Conservation (phyloP, 2,113 vertebrate genomes). For the Podarcis cretensis region DNA sequence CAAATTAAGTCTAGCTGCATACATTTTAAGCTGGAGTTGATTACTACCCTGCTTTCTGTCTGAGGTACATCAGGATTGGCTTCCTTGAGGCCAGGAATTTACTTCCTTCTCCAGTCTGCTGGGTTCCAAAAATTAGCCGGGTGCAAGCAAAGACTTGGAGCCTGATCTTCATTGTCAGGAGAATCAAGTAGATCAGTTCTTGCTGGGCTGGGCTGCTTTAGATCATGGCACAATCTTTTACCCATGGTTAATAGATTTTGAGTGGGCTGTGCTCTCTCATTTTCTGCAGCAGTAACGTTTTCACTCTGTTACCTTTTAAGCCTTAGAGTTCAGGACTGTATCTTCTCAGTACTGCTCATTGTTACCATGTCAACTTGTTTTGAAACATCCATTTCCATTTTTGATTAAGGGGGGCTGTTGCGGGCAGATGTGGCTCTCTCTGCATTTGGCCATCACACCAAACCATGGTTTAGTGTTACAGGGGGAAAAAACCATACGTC, state of each 20-base stretch:
- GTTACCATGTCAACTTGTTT: too few species aligned
- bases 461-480: too few species aligned
- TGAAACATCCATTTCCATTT: background rate
- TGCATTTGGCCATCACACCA: too few species aligned
- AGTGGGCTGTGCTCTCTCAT: background rate
- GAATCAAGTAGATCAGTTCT: background rate
- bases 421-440: background rate
- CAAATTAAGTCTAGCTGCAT: background rate
- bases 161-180: background rate
- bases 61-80: background rate
- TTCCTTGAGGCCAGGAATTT: background rate
- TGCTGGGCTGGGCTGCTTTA: background rate
- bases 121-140: background rate
- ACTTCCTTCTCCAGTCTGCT: background rate
- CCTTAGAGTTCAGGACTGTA: background rate
- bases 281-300: background rate
- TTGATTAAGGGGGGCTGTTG: background rate
- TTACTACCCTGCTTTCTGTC: background rate
- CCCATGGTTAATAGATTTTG: background rate
- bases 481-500: too few species aligned
- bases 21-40: background rate
- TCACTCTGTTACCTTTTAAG: background rate
- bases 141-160: background rate
- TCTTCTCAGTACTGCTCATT: background rate
- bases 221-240: background rate